phyloP scores from a whole-genome alignment of 2,113 vertebrate genomes.

The Scomber colias region DNA sequence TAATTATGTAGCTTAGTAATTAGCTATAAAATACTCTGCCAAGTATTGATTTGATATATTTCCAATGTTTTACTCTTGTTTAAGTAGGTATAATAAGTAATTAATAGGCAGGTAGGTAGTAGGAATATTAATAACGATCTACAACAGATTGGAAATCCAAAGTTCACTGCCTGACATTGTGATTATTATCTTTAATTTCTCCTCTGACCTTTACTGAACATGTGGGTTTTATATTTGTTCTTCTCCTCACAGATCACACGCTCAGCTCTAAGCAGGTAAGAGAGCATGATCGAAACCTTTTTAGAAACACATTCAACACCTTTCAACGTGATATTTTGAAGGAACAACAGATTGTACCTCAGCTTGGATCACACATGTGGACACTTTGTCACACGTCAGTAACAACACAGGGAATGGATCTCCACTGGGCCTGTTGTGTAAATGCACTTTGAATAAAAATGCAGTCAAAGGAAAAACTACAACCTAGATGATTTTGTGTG shows the following conservation, averaged over 20 bases:
- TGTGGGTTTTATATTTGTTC: not conserved
- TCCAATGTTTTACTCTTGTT: not conserved
- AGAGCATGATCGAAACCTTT: not conserved
- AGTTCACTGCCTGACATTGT: not conserved
- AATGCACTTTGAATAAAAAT: too few species aligned
- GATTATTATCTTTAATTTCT: constrained; percentile 16
- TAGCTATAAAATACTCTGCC: constrained; percentile 7
- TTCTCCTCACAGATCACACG: not conserved
- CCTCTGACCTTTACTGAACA: not conserved
- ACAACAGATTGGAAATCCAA: not conserved
- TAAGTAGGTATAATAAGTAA: too few species aligned
- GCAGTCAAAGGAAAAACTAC: too few species aligned
- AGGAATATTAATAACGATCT: too few species aligned
- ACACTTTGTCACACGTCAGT: not conserved
- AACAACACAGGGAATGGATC: too few species aligned
- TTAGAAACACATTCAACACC: not conserved
- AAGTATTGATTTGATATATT: not conserved
- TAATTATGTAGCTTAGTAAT: constrained; percentile 20
- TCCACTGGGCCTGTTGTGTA: too few species aligned
- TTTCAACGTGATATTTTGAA: not conserved
- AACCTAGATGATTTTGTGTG: not conserved
- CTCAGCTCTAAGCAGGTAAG: not conserved
- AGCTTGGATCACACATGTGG: not conserved
- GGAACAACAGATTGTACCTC: not conserved
- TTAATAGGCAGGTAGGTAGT: too few species aligned